Evolutionary conservation across 2,888 invertebrate species (phyloP).

Genomic region (Tineola bisselliella): DNA sequence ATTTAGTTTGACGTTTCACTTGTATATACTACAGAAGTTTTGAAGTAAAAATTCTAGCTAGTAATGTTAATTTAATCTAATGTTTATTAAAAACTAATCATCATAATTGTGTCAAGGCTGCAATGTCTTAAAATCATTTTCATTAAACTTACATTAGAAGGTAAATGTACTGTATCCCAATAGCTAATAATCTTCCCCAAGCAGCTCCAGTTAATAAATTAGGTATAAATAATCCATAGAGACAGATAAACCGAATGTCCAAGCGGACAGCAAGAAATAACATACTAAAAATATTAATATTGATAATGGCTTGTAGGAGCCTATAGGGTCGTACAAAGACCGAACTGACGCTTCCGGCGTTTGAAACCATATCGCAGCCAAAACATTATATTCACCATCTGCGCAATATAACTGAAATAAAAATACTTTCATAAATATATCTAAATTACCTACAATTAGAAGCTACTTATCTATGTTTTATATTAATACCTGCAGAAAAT

Average conservation of each 20-base stretch:
- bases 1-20: too few relatives aligned
- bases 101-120: too few relatives aligned
- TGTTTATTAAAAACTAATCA: too few relatives aligned
- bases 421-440: neutral
- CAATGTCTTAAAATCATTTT: conserved; percentile 14
- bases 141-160: conserved; percentile 68
- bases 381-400: conserved; percentile 93
- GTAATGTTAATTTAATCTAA: too few relatives aligned
- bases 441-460: neutral
- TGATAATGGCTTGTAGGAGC: conserved; percentile 84
- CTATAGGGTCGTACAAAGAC: conserved; percentile 88
- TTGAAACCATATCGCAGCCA: conserved; percentile 96
- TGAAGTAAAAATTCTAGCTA: too few relatives aligned
- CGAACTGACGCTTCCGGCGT: conserved; percentile 96
- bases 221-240: conserved; percentile 97
- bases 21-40: too few relatives aligned
- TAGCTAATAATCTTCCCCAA: conserved; percentile 93
- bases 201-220: conserved; percentile 94
- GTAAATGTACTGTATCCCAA: conserved; percentile 73
- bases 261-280: conserved; percentile 89
- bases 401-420: conserved; percentile 81
- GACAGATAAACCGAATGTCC: conserved; percentile 95
- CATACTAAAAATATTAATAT: conserved; percentile 81
- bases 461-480: too few relatives aligned
- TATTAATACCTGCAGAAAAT: conserved; percentile 71